Conservation (phyloP, 2,113 vertebrate species). For the Asarcornis scutulata region DNA sequence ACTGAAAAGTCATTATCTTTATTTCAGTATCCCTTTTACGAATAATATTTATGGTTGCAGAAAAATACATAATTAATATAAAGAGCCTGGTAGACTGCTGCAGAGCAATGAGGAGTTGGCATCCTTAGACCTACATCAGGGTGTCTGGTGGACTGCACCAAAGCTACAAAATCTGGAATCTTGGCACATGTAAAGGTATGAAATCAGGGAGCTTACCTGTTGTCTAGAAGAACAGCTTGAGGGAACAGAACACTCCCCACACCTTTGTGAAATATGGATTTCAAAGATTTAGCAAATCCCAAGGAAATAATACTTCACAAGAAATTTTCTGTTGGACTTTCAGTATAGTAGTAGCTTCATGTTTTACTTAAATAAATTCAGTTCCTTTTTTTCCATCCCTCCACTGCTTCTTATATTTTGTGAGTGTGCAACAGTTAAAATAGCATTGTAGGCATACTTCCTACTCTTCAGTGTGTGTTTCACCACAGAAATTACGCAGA, state of each 20-base stretch:
- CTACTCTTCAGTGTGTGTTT: neutral
- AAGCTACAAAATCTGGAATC: neutral
- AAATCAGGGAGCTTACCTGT: neutral
- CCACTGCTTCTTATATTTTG: neutral
- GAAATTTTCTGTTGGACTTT: neutral
- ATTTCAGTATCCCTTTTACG: conserved; percentile 46
- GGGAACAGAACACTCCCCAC: neutral
- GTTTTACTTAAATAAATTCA: neutral
- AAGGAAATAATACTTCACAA: neutral
- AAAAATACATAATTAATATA: conserved; percentile 32
- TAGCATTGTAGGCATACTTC: neutral
- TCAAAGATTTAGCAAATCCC: conserved; percentile 1
- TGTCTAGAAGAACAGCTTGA: neutral
- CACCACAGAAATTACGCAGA: neutral
- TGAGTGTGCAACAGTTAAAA: neutral
- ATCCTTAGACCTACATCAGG: neutral
- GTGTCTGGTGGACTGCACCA: neutral
- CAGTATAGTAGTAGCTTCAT: neutral
- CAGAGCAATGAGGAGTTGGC: conserved; percentile 14
- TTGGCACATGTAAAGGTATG: neutral
- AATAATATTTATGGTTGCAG: conserved; percentile 40
- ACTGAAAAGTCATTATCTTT: conserved; percentile 23
- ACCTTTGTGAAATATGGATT: neutral
- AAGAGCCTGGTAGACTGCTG: conserved; percentile 10
- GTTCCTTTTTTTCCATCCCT: neutral